Evolutionary conservation across 2,888 invertebrate genomes (phyloP), one percentile per base, ranked within the genome.

Genomic region (Eretmocerus hayati): DNA sequence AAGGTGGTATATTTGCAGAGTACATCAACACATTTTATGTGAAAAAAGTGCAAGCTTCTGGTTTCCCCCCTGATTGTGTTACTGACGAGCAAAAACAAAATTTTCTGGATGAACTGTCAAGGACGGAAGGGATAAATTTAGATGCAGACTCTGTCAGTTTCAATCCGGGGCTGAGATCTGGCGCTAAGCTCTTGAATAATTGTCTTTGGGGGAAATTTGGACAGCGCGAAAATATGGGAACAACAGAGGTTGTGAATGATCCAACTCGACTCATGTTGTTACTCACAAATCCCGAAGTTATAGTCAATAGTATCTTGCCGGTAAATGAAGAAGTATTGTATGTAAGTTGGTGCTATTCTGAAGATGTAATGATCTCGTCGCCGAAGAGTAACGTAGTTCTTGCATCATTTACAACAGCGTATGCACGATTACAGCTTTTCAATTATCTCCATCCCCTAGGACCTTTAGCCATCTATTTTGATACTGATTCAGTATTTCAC

Each of bases 11-110:
- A 63, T 9, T 70, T 54, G 42, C 61, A 2, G 56, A 53, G 0
- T 67, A 64, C 51, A 60, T 69, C 2, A 60, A 68, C 46, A 59
- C 48, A 8, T 65, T 64, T 50, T 44, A 64, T 2, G 62, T 64
- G 55, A 15, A 49, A 39, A 37, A 37, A 19, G 5, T 20, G n/a
- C 11, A 37, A 18, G 37, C 37, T 9, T 20, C 20, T 20, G 37
- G 37, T 11, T 37, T 19, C 20, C 37, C 20, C 3, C 11, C 13
- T 3, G 5, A 32, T 16, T 11, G 18, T 37, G 2, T 20, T 4
- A 13, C 37, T 11, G 37, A 37, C 19, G 11, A 11, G 9, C 13
- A 37, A 19, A 37, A 19, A 37, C 9, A 15, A 9, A 5, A 37
- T 11, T 20, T 20, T 37, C 1, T 19, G 3, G 3, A 6, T 3